Evolutionary conservation across 1,140 invertebrate species (phyloP).

Genomic region (Diabrotica undecimpunctata): DNA sequence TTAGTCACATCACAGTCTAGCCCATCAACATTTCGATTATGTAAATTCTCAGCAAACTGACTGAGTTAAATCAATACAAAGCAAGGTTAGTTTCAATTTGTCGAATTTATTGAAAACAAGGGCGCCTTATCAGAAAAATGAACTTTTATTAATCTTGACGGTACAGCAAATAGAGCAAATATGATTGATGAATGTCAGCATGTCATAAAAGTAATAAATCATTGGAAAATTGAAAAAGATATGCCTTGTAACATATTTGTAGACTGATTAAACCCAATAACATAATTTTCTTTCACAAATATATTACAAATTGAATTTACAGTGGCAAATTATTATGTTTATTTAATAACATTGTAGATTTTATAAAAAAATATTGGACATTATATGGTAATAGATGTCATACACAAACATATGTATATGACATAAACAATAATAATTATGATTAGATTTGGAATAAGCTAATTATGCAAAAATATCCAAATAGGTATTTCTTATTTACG

Average conservation of each 20-base stretch:
- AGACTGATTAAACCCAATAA: neutral
- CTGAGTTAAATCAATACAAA: neutral
- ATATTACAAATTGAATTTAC: too few relatives aligned
- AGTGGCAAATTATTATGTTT: too few relatives aligned
- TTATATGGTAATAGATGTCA: too few relatives aligned
- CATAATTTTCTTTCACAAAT: too few relatives aligned
- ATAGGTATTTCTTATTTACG: too few relatives aligned
- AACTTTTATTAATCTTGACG: neutral
- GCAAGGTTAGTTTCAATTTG: neutral
- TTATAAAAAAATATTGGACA: too few relatives aligned
- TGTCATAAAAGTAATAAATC: conserved; percentile 2
- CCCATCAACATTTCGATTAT: neutral
- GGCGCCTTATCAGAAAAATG: neutral
- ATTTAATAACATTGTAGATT: too few relatives aligned
- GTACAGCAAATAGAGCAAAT: neutral
- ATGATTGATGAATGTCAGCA: neutral
- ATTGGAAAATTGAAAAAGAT: conserved; percentile 1
- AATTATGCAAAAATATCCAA: too few relatives aligned
- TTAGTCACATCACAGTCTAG: neutral
- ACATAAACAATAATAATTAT: too few relatives aligned
- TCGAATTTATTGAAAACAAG: neutral
- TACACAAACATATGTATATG: too few relatives aligned
- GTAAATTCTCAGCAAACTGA: neutral
- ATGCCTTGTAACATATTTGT: neutral
- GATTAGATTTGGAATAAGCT: too few relatives aligned